Base-by-base conservation (phyloP, 2,888 invertebrate species). In the Ethmia dodecea region DNA sequence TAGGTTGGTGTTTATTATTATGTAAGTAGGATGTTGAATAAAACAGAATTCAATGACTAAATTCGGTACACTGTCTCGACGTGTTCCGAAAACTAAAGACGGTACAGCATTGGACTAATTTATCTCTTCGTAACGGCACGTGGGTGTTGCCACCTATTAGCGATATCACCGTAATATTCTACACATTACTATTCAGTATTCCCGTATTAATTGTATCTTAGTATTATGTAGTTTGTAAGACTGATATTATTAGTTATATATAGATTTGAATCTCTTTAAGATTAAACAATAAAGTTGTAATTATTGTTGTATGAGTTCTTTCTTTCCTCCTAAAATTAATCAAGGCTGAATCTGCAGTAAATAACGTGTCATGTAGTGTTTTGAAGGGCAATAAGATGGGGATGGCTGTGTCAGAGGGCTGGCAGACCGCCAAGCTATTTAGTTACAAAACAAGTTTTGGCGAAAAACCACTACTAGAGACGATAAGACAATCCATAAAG, bases 371-470 rank as follows among this genome's bases (percentile, higher is more conserved):
- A 57, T 55, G 52, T 43, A 50, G 50, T 45, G 42, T 51, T 52
- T 51, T 55, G 58, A 63, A 60, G 51, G 46, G 33, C 45, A 52
- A 48, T 49, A 52, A 58, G 51, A 65, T 58, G 60, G 54, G 56
- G 62, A 60, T 58, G 57, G 51, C 52, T 55, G 47, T 54, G 49
- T 62, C 58, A 60, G 58, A 58, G 39, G 47, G 42, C 47, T 80
- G 81, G 80, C 77, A 15, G 13, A 31, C 15, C 37, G 71, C 79
- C 79, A 77, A 69, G 57, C 53, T 57, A 62, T 66, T 62, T 62
- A 60, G 60, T 57, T 57, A 69, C 60, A 63, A 60, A n/a, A 63
- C 58, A 57, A 63, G 55, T 55, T 61, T 57, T 43, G 52, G 46
- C 50, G 55, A 45, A 45, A 52, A 51, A 45, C 42, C 40, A 39